These are phyloP conservation scores for Collichthys lucidus DNA, from an alignment of 2,113 vertebrate genomes.

Conservation along the genomic window DNA sequence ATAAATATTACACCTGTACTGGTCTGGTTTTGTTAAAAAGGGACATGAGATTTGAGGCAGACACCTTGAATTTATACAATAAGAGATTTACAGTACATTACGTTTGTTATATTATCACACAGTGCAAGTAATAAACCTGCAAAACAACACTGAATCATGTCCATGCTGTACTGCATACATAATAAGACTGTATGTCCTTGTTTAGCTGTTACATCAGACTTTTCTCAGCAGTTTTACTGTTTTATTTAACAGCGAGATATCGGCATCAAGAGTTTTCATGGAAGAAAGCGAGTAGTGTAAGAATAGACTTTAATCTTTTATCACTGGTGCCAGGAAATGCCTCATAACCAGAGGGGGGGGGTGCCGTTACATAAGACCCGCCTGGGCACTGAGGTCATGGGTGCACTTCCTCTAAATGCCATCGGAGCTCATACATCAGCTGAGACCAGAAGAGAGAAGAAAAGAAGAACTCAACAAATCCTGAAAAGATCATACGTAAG, in stretches of 20 bases:
- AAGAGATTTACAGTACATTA: too few species aligned
- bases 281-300: conserved; percentile 38
- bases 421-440: conserved; percentile 39
- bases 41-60: not conserved
- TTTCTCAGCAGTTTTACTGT: not conserved
- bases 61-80: too few species aligned
- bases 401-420: conserved; percentile 61
- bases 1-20: not conserved
- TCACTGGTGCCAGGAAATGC: conserved; percentile 65
- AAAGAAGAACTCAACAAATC: not conserved
- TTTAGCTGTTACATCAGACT: not conserved
- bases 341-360: conserved; percentile 57
- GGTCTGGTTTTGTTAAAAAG: not conserved
- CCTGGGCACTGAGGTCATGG: conserved; percentile 44
- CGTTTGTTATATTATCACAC: not conserved
- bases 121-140: not conserved
- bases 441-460: conserved; percentile 3
- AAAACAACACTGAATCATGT: not conserved
- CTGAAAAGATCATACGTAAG: not conserved
- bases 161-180: not conserved
- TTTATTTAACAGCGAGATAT: conserved; percentile 2
- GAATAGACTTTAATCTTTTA: conserved; percentile 67
- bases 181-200: not conserved
- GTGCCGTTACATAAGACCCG: conserved; percentile 57
- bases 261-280: not conserved